These are phyloP conservation scores for Trachymyrmex cornetzi DNA, from an alignment of 1,140 invertebrate genomes.

Conservation along the genomic window DNA sequence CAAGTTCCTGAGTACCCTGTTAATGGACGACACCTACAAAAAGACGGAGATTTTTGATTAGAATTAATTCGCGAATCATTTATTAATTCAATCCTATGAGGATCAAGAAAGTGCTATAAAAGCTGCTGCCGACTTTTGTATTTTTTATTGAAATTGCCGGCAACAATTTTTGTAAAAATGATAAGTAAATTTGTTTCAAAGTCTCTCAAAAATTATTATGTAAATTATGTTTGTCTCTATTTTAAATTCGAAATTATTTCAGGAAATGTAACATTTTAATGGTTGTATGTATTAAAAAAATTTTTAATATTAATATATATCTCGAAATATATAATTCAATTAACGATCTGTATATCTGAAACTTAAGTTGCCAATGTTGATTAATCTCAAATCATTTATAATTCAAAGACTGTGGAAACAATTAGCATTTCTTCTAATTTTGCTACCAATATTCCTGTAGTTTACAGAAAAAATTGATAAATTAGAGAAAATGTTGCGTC, in stretches of 20 bases:
- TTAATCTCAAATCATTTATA: not conserved
- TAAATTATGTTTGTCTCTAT: not conserved
- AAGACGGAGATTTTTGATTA: slow-evolving; percentile 4
- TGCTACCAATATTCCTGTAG: not conserved
- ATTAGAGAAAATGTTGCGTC: not conserved
- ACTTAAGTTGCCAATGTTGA: not conserved
- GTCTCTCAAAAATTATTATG: slow-evolving; percentile 1
- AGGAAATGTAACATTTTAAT: slow-evolving; percentile 1
- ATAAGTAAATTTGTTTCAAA: not conserved
- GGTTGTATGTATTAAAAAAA: not conserved
- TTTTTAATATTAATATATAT: not conserved
- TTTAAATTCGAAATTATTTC: not conserved
- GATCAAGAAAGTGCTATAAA: not conserved
- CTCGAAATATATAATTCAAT: slow-evolving; percentile 16
- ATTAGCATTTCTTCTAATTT: not conserved
- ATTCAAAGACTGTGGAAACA: not conserved
- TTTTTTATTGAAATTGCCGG: not conserved
- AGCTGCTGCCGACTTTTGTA: not conserved
- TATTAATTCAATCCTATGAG: slow-evolving; percentile 19
- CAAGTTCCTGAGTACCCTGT: slow-evolving; percentile 98
- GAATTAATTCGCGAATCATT: slow-evolving; percentile 1
- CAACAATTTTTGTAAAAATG: slow-evolving; percentile 1
- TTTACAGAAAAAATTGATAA: not conserved
- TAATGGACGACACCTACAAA: slow-evolving; percentile 99
- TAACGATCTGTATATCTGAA: not conserved